Percentiles rank a stretch among this genome's conserved stretches.
Evolutionary conservation across 30 jellyfish, hydroid and myxozoan genomes (phyloP).

Genomic region (Calvadosia cruxmelitensis): DNA sequence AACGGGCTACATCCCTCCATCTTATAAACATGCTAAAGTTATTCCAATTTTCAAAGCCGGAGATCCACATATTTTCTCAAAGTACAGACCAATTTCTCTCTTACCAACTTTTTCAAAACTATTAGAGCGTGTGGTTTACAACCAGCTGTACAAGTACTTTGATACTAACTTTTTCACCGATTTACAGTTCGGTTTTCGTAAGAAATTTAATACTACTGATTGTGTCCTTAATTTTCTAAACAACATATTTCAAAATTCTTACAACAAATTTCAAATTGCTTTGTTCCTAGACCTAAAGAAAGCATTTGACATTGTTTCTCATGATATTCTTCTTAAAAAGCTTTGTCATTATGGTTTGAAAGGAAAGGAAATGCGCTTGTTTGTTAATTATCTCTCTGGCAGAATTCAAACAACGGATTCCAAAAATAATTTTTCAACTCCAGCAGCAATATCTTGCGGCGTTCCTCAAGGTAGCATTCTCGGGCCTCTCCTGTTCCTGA

Average conservation of each 20-base stretch:
- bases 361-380: background rate
- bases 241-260: background rate
- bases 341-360: background rate
- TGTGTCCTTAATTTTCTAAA: background rate
- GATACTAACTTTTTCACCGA: background rate
- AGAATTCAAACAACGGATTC: background rate
- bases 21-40: slow-evolving; percentile 20
- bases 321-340: background rate
- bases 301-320: background rate
- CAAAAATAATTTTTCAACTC: background rate
- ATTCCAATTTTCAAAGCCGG: slow-evolving; percentile 24
- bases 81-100: slow-evolving; percentile 30
- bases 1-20: slow-evolving; percentile 18
- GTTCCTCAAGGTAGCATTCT: background rate
- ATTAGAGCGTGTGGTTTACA: background rate
- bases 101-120: background rate
- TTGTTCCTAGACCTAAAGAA: background rate
- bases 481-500: background rate
- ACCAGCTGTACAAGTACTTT: background rate
- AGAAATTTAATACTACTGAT: background rate
- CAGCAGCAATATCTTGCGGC: background rate
- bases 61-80: slow-evolving; percentile 6
- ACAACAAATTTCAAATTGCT: background rate
- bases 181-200: background rate
- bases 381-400: background rate